Base-by-base conservation (phyloP, 1,140 invertebrate genomes). In the Trichonephila clavata region DNA sequence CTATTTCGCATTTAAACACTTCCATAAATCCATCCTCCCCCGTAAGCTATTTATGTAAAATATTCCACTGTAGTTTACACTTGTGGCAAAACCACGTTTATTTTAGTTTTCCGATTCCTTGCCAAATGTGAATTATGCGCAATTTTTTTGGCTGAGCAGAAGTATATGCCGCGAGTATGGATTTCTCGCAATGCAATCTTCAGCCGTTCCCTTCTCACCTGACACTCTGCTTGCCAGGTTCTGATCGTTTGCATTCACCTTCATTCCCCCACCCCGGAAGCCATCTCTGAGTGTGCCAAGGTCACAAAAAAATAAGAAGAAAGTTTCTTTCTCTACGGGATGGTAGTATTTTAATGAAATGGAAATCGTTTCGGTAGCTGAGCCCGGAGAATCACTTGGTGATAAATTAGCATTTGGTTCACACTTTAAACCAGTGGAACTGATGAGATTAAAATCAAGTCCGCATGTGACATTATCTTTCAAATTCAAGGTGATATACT, bases 41-140 rank as follows among this genome's bases (percentile, higher is more conserved):
- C 27, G 20, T 21, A 87, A 87, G n/a, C 27, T 87, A 87, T 87
- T 87, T 87, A 43, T 18, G 86, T 87, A 32, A 39, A 50, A n/a
- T 18, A n/a, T 57, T 84, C 20, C 50, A n/a, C 81, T 57, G 43
- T 5, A 50, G 21, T 84, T 84, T 57, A 57, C 81, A 57, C 50
- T 50, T 50, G 50, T 50, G 13, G 81, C 7, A 84, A 20, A 20
- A 63, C 27, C 6, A 27, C 14, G 60, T 57, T 83, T 83, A 83
- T 83, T 83, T 83, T 24, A 32, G 61, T 63, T 87, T 87, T 27
- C 27, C 60, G 59, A 63, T 39, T 32, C 24, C 24, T 32, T 87
- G 86, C 86, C 86, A 87, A 87, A 87, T 87, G 59, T 65, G 86
- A 87, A 43, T 39, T 65, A 65, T 87, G 86, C 60, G 60, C 86